Evolutionary conservation across 2,888 invertebrate species (phyloP).

Genomic region (Tenthredo amoena): DNA sequence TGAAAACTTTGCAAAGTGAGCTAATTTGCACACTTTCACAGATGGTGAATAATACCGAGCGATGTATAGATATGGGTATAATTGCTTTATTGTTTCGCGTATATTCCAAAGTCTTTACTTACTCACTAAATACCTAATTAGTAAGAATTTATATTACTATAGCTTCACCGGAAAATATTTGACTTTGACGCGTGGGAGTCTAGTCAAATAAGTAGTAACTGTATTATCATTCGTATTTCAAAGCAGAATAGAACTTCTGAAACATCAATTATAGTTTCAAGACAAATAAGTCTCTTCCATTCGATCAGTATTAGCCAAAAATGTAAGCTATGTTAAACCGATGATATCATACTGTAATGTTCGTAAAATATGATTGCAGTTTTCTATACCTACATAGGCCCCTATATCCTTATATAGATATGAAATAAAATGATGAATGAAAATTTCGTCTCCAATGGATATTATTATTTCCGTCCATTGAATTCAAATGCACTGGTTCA

Average conservation of each 20-base stretch:
- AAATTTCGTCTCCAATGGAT: neutral
- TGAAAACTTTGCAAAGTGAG: neutral
- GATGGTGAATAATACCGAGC: neutral
- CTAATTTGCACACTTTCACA: conserved; percentile 4
- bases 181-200: neutral
- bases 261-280: neutral
- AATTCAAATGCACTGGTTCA: neutral
- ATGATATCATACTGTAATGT: neutral
- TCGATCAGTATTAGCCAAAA: neutral
- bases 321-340: neutral
- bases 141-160: neutral
- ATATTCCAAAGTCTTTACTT: neutral
- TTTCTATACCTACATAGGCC: neutral
- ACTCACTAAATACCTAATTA: neutral
- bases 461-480: neutral
- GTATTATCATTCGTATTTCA: neutral
- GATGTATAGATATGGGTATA: neutral
- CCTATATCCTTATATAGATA: neutral
- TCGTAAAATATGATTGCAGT: neutral
- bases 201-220: neutral
- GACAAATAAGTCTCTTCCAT: neutral
- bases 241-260: neutral
- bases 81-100: neutral
- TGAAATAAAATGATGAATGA: neutral
- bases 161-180: neutral